Base-by-base conservation (phyloP, 2,113 vertebrate species). In the Myocastor coypus region DNA sequence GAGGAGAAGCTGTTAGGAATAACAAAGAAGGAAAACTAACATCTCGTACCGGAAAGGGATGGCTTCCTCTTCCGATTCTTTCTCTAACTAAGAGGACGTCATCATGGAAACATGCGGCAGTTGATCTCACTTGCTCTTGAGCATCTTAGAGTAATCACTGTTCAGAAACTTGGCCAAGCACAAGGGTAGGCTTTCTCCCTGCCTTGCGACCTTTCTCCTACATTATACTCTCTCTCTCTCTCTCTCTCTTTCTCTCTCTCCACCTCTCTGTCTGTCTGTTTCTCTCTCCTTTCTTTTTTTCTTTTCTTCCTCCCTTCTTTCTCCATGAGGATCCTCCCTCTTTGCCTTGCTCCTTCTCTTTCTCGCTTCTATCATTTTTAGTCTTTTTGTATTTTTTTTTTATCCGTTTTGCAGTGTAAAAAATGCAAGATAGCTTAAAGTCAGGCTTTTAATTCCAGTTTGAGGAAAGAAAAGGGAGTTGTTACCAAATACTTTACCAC, bases 401-500 rank as follows among this genome's bases (percentile, higher is more conserved):
- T 64, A 64, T 91, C 55, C 37, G 82, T 92, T 85, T 46, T 14
- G 57, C 50, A 64, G 34, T 46, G 5, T 30, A 71, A 59, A 59
- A 92, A 78, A 66, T 73, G 73, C 12, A 91, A 52, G 32, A 91
- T 17, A 93, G 22, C 66, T 92, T 59, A 10, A 96, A 89, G 73
- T 46, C 8, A 92, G 61, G 14, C 13, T 10, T 93, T 83, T 80
- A 92, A 30, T 89, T 40, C 28, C n/a, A 86, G n/a, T 77, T 90
- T 94, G 57, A 20, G 12, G 26, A 84, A 42, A 63, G 4, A 94
- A 55, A 96, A 90, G 24, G 26, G 40, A 63, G 59, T 87, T 26
- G 84, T 88, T 73, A 61, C 30, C 24, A 96, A 6, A 86, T 94
- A 85, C 82, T 94, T 96, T 34, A 50, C 92, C 92, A 37, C 83